Evolutionary conservation across 2,797 vertebrate species (phyloP), one percentile per base, ranked within the genome.

Genomic region (Tadarida brasiliensis): DNA sequence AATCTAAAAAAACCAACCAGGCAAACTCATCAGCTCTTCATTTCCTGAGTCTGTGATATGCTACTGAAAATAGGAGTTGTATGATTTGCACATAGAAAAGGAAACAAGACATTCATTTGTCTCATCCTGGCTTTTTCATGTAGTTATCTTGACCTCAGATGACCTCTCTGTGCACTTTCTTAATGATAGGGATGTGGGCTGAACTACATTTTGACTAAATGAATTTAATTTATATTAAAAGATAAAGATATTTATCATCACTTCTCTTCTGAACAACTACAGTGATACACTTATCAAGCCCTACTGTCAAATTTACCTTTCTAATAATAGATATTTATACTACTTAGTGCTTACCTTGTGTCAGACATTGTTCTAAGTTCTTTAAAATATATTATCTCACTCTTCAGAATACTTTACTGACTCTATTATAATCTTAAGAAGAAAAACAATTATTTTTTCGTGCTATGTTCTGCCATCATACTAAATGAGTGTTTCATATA

Each of bases 41-140:
- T 73, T 90, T 92, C 57, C 70, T 49, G 59, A 87, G 83, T 95
- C 68, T 70, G 22, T 49, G 51, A 89, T 67, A 61, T 47, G 59
- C 39, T 81, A 39, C 77, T 88, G 44, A 92, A 94, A 96, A 92
- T 63, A 95, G 2, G 24, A 87, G 5, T 28, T 84, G 44, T 54
- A 16, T 68, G 63, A 59, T 77, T 92, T 57, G 15, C 28, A 80
- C 8, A 17, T 54, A 30, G 20, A 91, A 85, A 61, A 22, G n/a
- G 44, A 89, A 92, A 67, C 63, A 80, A 78, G 51, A n/a, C 17
- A 56, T 57, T 94, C 7, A 73, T 88, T 68, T 68, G 24, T 94
- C 39, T 86, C 28, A 83, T 83, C 26, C 20, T 28, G 63, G 30
- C 5, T 85, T 77, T 61, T 61, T 22, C 24, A 54, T 11, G 22